Conservation (phyloP, 1,140 invertebrate genomes). For the Chrysopa pallens region DNA sequence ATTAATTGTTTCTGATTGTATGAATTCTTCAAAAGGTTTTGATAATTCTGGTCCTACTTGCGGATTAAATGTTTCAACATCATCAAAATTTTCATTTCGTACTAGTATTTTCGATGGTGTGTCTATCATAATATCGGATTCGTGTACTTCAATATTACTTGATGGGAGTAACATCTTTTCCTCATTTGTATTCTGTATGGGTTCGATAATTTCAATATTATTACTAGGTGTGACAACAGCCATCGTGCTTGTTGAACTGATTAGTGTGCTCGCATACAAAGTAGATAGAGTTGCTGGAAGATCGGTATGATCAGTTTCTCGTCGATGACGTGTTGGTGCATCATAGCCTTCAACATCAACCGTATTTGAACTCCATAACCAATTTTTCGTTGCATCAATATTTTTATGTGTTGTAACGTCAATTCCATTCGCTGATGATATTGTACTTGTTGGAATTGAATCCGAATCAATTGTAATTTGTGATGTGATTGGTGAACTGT, state of each 20-base stretch:
- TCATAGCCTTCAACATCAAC: conserved; percentile 16
- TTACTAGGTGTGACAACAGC: background rate
- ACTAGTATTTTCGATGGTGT: too few relatives aligned
- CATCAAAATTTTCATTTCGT: too few relatives aligned
- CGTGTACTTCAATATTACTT: too few relatives aligned
- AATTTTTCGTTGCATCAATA: conserved; percentile 14
- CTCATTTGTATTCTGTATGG: too few relatives aligned
- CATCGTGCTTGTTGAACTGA: background rate
- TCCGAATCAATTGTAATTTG: conserved; percentile 1
- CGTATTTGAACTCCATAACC: conserved; percentile 19
- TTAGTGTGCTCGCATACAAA: conserved; percentile 7
- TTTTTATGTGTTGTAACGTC: conserved; percentile 2
- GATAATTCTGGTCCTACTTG: too few relatives aligned
- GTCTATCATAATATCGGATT: too few relatives aligned
- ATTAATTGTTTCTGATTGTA: too few relatives aligned
- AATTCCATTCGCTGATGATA: background rate
- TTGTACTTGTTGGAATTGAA: background rate
- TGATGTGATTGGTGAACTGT: conserved; percentile 1
- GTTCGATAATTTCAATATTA: background rate
- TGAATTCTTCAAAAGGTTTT: too few relatives aligned
- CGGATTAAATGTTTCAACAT: too few relatives aligned
- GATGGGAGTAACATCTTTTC: too few relatives aligned
- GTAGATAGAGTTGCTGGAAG: conserved; percentile 10
- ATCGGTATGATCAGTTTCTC: conserved; percentile 21
- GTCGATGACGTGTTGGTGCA: conserved; percentile 21